A percentile compares a stretch with the other conserved stretches of the same genome.
Evolutionary conservation across 1,140 invertebrate genomes (phyloP).

Genomic region (Thaumetopoea pityocampa): DNA sequence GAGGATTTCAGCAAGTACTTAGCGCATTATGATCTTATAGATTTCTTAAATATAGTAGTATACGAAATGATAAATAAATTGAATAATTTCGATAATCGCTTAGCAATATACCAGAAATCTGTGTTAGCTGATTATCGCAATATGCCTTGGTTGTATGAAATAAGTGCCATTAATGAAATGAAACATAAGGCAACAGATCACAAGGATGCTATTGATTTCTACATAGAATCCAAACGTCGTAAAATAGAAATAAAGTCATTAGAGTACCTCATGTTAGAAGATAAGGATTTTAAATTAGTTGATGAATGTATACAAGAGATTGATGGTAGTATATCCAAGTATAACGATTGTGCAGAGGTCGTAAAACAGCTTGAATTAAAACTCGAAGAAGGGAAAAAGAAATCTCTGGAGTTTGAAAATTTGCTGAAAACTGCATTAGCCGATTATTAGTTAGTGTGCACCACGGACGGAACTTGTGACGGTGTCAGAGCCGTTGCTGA

Average conservation of each 20-base stretch:
- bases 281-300: constrained; percentile 51
- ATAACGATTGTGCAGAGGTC: constrained; percentile 40
- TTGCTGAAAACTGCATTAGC: constrained; percentile 48
- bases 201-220: constrained; percentile 57
- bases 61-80: constrained; percentile 67
- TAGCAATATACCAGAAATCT: constrained; percentile 58
- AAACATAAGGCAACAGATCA: constrained; percentile 49
- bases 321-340: constrained; percentile 43
- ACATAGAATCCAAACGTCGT: constrained; percentile 51
- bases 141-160: constrained; percentile 59
- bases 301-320: constrained; percentile 46
- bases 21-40: constrained; percentile 55
- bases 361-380: constrained; percentile 51
- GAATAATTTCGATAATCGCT: constrained; percentile 53
- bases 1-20: constrained; percentile 46
- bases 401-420: constrained; percentile 60
- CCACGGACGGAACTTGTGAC: too few species aligned
- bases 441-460: constrained; percentile 30
- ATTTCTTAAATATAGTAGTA: constrained; percentile 66
- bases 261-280: constrained; percentile 49
- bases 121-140: constrained; percentile 54
- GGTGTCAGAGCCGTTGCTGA: too few species aligned
- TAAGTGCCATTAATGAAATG: constrained; percentile 36
- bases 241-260: constrained; percentile 47
- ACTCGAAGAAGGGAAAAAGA: constrained; percentile 58